A percentile compares a stretch with the other conserved stretches of the same genome.
Evolutionary conservation across 2,797 vertebrate genomes (phyloP).

Genomic region (Leptatherina wallacei): DNA sequence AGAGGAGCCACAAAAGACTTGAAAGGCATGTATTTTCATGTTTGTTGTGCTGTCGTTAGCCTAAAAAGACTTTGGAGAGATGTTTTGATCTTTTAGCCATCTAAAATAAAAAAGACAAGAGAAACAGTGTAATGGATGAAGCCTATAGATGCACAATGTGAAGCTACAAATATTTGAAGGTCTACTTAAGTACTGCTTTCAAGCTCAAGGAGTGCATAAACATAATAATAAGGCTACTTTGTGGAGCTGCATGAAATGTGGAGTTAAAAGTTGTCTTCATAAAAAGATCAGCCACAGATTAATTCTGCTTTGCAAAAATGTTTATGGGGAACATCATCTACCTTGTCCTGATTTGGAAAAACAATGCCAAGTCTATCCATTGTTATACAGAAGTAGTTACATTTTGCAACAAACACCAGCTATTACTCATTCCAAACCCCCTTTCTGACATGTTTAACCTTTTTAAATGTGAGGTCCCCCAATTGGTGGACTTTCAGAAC

Average conservation of each 20-base stretch:
- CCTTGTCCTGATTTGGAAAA: neutral
- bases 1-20: neutral
- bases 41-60: neutral
- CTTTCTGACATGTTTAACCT: neutral
- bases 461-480: neutral
- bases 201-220: slow-evolving; percentile 5
- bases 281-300: neutral
- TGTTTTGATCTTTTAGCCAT: neutral
- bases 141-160: neutral
- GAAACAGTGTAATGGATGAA: neutral
- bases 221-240: slow-evolving; percentile 5
- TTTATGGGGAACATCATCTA: neutral
- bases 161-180: neutral
- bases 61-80: neutral
- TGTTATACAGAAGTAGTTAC: neutral
- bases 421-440: neutral
- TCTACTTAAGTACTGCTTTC: slow-evolving; percentile 4
- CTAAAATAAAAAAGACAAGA: neutral
- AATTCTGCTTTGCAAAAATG: neutral
- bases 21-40: neutral
- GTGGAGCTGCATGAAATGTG: neutral
- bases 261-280: slow-evolving; percentile 5
- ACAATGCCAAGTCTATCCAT: neutral
- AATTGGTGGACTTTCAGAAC: neutral
- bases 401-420: neutral